These are phyloP conservation scores for Amphiura filiformis DNA, from an alignment of 35 echinoderm and acorn worm genomes.

Conservation along the genomic window DNA sequence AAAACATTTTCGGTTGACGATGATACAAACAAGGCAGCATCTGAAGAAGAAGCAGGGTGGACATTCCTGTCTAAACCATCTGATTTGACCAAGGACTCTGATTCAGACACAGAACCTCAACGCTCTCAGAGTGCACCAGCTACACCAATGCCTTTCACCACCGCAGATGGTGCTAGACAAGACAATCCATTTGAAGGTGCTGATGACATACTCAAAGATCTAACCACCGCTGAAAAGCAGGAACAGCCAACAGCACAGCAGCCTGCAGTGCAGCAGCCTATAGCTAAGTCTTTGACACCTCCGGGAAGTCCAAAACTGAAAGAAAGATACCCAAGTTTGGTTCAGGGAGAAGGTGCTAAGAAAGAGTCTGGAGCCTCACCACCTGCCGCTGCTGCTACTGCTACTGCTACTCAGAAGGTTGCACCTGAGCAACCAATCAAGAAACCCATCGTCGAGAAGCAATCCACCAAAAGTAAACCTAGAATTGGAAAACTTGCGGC, in stretches of 20 bases:
- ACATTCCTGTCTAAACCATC: neutral
- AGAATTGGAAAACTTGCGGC: neutral
- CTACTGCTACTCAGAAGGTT: neutral
- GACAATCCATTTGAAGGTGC: neutral
- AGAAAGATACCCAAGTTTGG: neutral
- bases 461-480: neutral
- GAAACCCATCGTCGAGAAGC: neutral
- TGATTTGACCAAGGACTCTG: neutral
- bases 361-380: neutral
- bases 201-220: neutral
- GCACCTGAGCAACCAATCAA: neutral
- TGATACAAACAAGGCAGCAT: neutral
- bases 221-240: neutral
- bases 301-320: neutral
- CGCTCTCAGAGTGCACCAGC: neutral
- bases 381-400: neutral
- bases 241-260: too few species aligned
- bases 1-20: too few species aligned
- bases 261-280: too few species aligned
- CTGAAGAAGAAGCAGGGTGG: constrained; percentile 1
- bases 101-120: neutral
- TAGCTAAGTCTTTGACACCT: too few species aligned
- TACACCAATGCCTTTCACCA: neutral
- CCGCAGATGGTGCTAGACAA: neutral
- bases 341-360: neutral